phyloP scores from a whole-genome alignment of 2,113 vertebrate species.

The Neomonachus schauinslandi region DNA sequence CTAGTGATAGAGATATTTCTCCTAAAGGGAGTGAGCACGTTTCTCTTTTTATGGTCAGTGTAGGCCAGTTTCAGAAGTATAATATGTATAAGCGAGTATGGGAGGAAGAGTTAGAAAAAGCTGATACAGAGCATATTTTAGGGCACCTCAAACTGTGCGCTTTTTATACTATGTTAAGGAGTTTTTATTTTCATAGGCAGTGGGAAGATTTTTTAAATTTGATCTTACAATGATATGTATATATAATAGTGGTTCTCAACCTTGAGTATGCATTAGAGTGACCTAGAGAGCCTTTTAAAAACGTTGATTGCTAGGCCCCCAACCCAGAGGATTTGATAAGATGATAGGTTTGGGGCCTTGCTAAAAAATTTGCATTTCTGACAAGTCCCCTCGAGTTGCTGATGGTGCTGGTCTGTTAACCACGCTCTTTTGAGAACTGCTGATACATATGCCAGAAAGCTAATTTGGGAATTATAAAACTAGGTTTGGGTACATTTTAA shows the following conservation, averaged over 20 bases:
- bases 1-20: neutral
- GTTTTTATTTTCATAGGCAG: neutral
- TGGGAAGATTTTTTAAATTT: neutral
- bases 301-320: neutral
- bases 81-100: neutral
- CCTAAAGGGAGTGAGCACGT: neutral
- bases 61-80: neutral
- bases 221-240: neutral
- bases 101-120: neutral
- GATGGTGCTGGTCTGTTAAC: neutral
- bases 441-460: neutral
- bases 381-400: neutral
- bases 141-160: neutral
- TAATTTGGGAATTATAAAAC: constrained; percentile 43
- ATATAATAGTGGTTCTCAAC: neutral
- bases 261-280: neutral
- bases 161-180: neutral
- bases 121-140: neutral
- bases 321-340: neutral
- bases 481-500: constrained; percentile 62
- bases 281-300: neutral
- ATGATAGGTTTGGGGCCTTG: neutral
- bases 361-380: constrained; percentile 22
- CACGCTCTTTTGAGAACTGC: constrained; percentile 20
- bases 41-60: neutral